These are phyloP conservation scores for Orestias chungarensis DNA, from an alignment of 2,797 vertebrate species.

Conservation along the genomic window DNA sequence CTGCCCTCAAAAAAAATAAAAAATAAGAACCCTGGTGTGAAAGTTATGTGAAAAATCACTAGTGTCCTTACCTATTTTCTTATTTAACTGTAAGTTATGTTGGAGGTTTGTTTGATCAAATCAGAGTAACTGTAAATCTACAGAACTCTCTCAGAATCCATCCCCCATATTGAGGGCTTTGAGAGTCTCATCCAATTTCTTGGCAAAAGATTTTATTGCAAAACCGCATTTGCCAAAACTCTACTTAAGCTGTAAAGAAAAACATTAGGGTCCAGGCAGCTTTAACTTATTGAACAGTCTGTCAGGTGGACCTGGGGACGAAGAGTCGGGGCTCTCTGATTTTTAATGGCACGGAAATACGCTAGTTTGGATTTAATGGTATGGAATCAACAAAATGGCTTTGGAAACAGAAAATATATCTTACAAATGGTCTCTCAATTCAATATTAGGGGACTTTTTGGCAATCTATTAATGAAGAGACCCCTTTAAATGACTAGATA, in stretches of 20 bases:
- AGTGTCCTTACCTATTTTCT: not conserved
- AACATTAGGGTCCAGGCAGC: conserved; percentile 65
- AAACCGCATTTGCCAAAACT: conserved; percentile 62
- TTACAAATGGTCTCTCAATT: conserved; percentile 59
- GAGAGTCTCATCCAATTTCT: conserved; percentile 59
- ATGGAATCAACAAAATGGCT: conserved; percentile 64
- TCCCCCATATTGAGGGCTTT: conserved; percentile 56
- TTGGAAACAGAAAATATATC: conserved; percentile 62
- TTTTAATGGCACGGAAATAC: conserved; percentile 55
- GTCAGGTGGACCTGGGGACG: conserved; percentile 55
- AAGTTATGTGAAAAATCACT: not conserved
- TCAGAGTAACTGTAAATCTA: conserved; percentile 63
- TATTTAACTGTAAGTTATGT: conserved; percentile 8
- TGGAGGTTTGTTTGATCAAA: conserved; percentile 39
- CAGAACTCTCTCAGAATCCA: conserved; percentile 55
- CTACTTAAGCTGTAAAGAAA: conserved; percentile 56
- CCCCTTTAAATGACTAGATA: conserved; percentile 52
- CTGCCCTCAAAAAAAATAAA: not conserved
- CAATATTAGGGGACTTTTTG: conserved; percentile 38
- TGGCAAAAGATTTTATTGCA: conserved; percentile 66
- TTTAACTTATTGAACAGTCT: conserved; percentile 66
- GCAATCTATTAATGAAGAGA: conserved; percentile 49
- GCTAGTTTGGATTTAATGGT: conserved; percentile 70
- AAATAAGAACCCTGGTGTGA: not conserved
- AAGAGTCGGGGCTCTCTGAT: conserved; percentile 50